Evolutionary conservation across 2,888 invertebrate genomes (phyloP).

Genomic region (Oscheius sp.): DNA sequence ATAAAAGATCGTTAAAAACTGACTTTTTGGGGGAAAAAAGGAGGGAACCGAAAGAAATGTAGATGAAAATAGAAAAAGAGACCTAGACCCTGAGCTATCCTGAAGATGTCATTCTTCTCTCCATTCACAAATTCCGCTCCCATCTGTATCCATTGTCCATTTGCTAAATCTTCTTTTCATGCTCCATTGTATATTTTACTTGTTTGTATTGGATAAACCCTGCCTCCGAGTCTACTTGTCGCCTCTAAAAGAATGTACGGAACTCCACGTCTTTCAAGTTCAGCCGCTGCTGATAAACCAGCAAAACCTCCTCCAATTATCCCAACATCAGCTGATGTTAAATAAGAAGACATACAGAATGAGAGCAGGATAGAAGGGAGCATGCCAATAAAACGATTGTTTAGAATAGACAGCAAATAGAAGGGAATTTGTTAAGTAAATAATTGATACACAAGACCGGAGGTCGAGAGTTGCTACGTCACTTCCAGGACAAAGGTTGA

Average conservation of each 20-base stretch:
- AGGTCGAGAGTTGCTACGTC: too few relatives aligned
- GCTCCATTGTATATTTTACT: constrained; percentile 26
- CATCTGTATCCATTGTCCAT: constrained; percentile 56
- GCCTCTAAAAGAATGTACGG: constrained; percentile 55
- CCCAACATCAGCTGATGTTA: constrained; percentile 4
- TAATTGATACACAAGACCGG: too few relatives aligned
- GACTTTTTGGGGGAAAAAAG: too few relatives aligned
- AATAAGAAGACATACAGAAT: too few relatives aligned
- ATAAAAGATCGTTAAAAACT: too few relatives aligned
- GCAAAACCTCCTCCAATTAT: constrained; percentile 50
- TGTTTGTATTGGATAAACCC: constrained; percentile 56
- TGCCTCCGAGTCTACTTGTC: constrained; percentile 57
- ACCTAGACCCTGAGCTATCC: constrained; percentile 46
- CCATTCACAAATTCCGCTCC: constrained; percentile 67
- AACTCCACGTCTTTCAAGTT: constrained; percentile 34
- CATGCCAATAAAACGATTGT: too few relatives aligned
- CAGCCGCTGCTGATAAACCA: constrained; percentile 41
- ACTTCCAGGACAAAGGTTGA: too few relatives aligned
- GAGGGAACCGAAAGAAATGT: too few relatives aligned
- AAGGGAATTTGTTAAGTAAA: too few relatives aligned
- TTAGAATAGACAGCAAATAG: too few relatives aligned
- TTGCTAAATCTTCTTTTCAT: constrained; percentile 1
- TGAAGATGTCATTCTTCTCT: constrained; percentile 56
- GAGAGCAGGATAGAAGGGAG: too few relatives aligned
- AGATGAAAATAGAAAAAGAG: not conserved